Evolutionary conservation across 92 coral and sea anemone species (phyloP), one percentile per base, ranked within the genome.

Genomic region (Montipora capitata): DNA sequence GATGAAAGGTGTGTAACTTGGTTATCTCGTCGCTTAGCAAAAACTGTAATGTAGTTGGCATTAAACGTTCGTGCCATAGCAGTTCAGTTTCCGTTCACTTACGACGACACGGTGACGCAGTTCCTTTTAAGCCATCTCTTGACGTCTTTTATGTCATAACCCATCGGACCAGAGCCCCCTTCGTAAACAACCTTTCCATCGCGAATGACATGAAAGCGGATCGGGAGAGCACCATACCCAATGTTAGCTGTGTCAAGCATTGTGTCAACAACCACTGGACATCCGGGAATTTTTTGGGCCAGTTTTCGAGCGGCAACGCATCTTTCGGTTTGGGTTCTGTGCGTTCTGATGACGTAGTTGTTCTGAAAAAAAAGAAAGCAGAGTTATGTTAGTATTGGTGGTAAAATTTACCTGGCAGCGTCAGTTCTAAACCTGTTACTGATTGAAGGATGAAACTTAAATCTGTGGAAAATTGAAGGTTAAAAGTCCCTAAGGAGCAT

Each of bases 141-240:
- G 14, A 97, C 83, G 44, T 87, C 97, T 2, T 87, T 81, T 66
- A 95, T 52, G 18, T 87, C 74, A 72, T 97, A 97, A 2, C 99
- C 99, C 84, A 81, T 90, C 3, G 99, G 99, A 40, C 99, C 99
- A n/a, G 96, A 72, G 17, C 96, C 97, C 9, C 99, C 99, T 48
- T 90, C 96, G 81, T 97, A 94, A 68, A 80, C 94, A 82, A 95
- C 90, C 75, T 78, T 92, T 66, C 90, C 81, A 64, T 95, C 88
- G 54, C 78, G 64, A 3, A 97, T 87, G 68, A 90, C 88, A 84
- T 97, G 94, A 16, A 97, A 90, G 67, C 99, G 82, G 71, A 95
- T 96, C 5, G 99, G 99, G 9, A 96, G 86, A 11, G 98, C 99
- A 2, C 97, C 99, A 68, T 95, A 97, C 12, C 98, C 98, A 67